Conservation (phyloP, 2,797 vertebrate species). For the Sarcoramphus papa region DNA sequence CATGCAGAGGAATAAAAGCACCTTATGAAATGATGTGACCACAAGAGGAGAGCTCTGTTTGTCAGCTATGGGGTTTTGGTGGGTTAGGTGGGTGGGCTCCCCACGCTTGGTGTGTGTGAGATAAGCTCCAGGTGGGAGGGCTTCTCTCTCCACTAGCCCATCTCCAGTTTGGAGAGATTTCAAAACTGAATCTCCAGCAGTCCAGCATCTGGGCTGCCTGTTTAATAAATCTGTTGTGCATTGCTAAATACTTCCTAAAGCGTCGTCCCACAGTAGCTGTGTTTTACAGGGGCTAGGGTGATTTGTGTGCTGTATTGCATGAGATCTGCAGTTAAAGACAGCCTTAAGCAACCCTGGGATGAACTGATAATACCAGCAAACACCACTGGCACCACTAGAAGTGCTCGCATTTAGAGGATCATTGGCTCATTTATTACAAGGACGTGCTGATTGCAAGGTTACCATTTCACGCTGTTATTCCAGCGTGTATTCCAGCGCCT, state of each 20-base stretch:
- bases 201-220: not conserved
- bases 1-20: not conserved
- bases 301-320: rapidly evolving
- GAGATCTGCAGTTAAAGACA: not conserved
- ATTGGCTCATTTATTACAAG: not conserved
- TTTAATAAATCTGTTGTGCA: not conserved
- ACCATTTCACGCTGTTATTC: not conserved
- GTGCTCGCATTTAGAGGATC: rapidly evolving
- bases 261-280: not conserved
- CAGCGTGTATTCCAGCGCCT: not conserved
- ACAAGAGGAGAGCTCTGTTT: not conserved
- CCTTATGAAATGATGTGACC: not conserved
- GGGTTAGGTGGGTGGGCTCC: not conserved
- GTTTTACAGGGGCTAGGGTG: not conserved
- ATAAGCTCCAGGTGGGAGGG: not conserved
- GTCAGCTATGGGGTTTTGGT: not conserved
- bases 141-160: not conserved
- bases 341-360: not conserved
- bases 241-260: not conserved
- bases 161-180: not conserved
- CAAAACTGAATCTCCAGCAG: not conserved
- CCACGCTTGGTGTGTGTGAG: rapidly evolving
- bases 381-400: not conserved
- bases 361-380: not conserved
- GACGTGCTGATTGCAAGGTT: not conserved